Percentiles rank a stretch among this genome's conserved stretches.
phyloP scores from a whole-genome alignment of 2,797 vertebrate species.

The Enteromius mattozi region DNA sequence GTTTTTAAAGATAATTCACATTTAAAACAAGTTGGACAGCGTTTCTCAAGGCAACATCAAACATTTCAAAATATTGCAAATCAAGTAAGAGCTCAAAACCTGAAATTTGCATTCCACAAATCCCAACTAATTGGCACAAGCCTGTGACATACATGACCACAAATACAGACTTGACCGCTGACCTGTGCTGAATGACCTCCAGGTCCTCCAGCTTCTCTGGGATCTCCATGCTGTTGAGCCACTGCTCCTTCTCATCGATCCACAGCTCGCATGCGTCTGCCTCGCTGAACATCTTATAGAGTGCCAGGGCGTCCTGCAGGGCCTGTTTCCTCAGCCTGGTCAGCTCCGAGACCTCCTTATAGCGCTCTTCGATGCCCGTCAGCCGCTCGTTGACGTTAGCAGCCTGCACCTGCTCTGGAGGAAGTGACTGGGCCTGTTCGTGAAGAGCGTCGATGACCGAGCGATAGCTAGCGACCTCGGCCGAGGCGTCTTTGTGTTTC shows the following conservation, averaged over 20 bases:
- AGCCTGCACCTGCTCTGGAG: constrained; percentile 79
- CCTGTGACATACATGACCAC: neutral
- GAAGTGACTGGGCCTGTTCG: constrained; percentile 87
- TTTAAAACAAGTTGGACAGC: neutral
- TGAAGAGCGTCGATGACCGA: constrained; percentile 90
- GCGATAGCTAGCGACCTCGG: constrained; percentile 92
- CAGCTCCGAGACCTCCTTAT: constrained; percentile 92
- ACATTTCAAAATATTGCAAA: neutral
- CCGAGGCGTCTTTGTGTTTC: constrained; percentile 96
- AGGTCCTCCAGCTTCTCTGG: constrained; percentile 89
- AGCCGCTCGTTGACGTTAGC: constrained; percentile 85
- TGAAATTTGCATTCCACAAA: neutral
- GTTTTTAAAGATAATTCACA: neutral
- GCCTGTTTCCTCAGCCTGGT: constrained; percentile 92
- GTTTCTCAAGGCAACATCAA: neutral
- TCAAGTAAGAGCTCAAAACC: neutral
- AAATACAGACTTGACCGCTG: constrained; percentile 47
- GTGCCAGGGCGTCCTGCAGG: constrained; percentile 92
- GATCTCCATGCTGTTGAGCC: constrained; percentile 90
- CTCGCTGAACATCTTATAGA: constrained; percentile 95
- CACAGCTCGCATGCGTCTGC: constrained; percentile 93
- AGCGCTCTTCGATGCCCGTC: constrained; percentile 93
- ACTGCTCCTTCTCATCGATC: constrained; percentile 98
- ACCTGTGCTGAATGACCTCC: constrained; percentile 91
- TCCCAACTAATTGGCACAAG: neutral